Percentiles rank a stretch among this genome's conserved stretches.
Evolutionary conservation across 64 coral and sea anemone species (phyloP).

Genomic region (Pachyseris speciosa): DNA sequence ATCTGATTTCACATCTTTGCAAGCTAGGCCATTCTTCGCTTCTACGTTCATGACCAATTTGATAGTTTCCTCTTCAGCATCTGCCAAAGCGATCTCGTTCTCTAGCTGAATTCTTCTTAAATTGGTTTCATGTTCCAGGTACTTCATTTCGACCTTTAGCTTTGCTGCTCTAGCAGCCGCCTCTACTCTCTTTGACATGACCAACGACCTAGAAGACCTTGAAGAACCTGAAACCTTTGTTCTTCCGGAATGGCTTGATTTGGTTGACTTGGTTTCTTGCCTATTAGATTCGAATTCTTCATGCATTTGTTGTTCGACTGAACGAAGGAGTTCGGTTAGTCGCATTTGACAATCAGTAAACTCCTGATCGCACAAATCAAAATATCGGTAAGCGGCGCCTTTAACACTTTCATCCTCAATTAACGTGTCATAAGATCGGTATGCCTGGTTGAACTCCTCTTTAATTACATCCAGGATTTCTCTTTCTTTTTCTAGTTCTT

Average conservation of each 20-base stretch:
- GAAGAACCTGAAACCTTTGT: background rate
- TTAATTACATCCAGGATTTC: slow-evolving; percentile 23
- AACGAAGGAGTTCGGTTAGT: slow-evolving; percentile 30
- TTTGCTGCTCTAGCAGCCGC: slow-evolving; percentile 39
- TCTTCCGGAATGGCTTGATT: background rate
- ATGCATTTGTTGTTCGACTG: background rate
- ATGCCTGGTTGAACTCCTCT: slow-evolving; percentile 41
- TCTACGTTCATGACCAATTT: slow-evolving; percentile 32
- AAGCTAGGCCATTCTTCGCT: background rate
- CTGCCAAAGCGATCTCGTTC: slow-evolving; percentile 64
- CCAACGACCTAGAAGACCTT: slow-evolving; percentile 35
- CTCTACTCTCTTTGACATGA: slow-evolving; percentile 41
- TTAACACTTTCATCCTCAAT: slow-evolving; percentile 52
- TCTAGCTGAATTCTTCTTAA: slow-evolving; percentile 41
- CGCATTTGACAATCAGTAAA: slow-evolving; percentile 33
- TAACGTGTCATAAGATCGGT: slow-evolving; percentile 15
- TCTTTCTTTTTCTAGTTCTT: background rate
- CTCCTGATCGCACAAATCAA: slow-evolving; percentile 65
- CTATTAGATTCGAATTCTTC: background rate
- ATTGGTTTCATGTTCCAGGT: slow-evolving; percentile 47
- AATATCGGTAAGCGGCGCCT: slow-evolving; percentile 38
- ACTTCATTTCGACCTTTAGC: slow-evolving; percentile 49
- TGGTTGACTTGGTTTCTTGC: background rate
- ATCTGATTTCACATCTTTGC: background rate
- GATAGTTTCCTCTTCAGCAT: slow-evolving; percentile 60